Base-by-base conservation (phyloP, 1,140 invertebrate genomes). In the Drosophila kanapiae region DNA sequence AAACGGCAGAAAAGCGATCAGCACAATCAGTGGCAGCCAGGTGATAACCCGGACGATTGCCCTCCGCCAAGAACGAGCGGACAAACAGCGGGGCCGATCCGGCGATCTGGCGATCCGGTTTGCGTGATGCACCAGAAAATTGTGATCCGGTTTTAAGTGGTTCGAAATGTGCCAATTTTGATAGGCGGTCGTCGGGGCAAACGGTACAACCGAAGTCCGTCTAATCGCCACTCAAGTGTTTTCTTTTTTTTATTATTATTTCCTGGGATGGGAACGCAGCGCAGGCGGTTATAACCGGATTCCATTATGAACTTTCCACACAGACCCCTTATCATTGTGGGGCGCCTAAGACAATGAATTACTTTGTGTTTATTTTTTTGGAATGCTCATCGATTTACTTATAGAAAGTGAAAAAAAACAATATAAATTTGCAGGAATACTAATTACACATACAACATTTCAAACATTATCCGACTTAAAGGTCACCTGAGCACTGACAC, bases 111-210 rank as follows among this genome's bases (percentile, higher is more conserved):
- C 45, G 62, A 90, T 78, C 83, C 83, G 75, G 88, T 91, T 91
- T 67, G 6, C 13, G 9, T 42, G 29, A 27, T 67, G 45, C 48
- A 33, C 61, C 38, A 74, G 49, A 56, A 48, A 60, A 2, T 27
- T 0, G 1, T 27, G 51, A 90, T 85, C 86, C 82, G 71, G 85
- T 82, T 90, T 77, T 13, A 76, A 70, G 63, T 70, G 62, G 71
- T 63, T 60, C 49, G 37, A 57, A 49, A 71, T 91, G 82, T 90
- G 78, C 85, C 78, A 90, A 82, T 90, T 90, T 82, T 76, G 78
- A 90, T 88, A 82, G 54, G 45, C 51, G 65, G 27, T 48, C 60
- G 27, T 42, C 60, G 61, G 75, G 74, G 42, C 74, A 77, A 68
- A 37, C 47, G 16, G 29, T 40, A 69, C 35, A 71, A 18, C 45